Percentiles rank a stretch among this genome's conserved stretches.
phyloP scores from a whole-genome alignment of 1,140 invertebrate genomes.

The Nasonia giraulti region DNA sequence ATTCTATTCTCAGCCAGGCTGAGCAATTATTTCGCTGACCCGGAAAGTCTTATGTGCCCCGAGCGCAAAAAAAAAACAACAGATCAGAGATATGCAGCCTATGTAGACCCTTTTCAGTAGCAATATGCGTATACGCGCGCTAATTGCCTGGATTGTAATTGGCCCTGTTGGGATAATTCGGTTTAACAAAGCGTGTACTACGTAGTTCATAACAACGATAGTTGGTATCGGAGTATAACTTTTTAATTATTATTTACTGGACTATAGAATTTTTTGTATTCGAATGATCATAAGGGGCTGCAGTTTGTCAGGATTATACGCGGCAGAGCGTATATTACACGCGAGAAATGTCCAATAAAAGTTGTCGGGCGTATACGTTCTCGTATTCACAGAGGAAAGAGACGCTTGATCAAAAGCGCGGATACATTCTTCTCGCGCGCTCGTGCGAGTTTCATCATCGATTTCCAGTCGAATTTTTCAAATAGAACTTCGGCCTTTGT shows the following conservation, averaged over 20 bases:
- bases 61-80: background rate
- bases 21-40: constrained; percentile 25
- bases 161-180: background rate
- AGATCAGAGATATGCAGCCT: background rate
- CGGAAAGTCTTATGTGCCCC: background rate
- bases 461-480: no score
- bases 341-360: no score
- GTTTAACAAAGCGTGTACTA: background rate
- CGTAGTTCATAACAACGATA: background rate
- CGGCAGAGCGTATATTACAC: no score
- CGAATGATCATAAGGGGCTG: no score
- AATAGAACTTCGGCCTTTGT: no score
- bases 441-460: no score
- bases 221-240: background rate
- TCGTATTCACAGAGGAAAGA: no score
- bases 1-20: background rate
- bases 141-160: constrained; percentile 12
- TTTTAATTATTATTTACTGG: background rate
- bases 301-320: no score
- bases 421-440: no score
- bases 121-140: background rate
- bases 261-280: no score
- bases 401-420: no score
- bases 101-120: background rate
- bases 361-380: no score